phyloP scores from a whole-genome alignment of 1,140 invertebrate genomes.

The Euglossa dilemma region DNA sequence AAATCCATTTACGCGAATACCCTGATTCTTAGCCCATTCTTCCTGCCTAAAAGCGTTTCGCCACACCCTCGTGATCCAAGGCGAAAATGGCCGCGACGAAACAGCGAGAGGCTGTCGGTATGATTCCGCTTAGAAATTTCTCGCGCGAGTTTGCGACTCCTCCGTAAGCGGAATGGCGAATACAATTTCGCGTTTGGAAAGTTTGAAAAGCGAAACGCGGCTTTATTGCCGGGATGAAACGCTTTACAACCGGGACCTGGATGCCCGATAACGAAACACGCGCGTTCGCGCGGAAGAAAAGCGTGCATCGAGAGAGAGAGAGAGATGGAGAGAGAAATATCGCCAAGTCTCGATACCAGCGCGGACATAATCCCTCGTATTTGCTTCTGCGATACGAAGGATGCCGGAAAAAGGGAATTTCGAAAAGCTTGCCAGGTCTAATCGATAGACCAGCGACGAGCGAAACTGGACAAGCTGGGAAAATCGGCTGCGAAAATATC shows the following conservation, averaged over 20 bases:
- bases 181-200: slow-evolving; percentile 24
- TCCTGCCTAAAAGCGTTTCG: neutral
- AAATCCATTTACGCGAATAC: neutral
- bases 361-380: neutral
- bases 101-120: neutral
- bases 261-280: slow-evolving; percentile 4
- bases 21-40: neutral
- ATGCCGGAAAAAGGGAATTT: neutral
- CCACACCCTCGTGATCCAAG: neutral
- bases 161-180: slow-evolving; percentile 7
- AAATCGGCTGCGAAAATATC: too few relatives aligned
- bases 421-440: neutral
- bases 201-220: neutral
- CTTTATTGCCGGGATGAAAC: slow-evolving; percentile 26
- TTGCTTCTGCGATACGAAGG: neutral
- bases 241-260: neutral
- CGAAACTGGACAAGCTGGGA: too few relatives aligned
- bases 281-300: neutral
- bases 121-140: slow-evolving; percentile 4
- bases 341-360: neutral
- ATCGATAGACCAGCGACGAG: neutral
- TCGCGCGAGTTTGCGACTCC: neutral
- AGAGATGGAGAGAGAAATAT: neutral
- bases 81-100: neutral
- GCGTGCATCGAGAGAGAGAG: neutral